Conservation (phyloP, 2,797 vertebrate species). For the Notolepis coatsorum region DNA sequence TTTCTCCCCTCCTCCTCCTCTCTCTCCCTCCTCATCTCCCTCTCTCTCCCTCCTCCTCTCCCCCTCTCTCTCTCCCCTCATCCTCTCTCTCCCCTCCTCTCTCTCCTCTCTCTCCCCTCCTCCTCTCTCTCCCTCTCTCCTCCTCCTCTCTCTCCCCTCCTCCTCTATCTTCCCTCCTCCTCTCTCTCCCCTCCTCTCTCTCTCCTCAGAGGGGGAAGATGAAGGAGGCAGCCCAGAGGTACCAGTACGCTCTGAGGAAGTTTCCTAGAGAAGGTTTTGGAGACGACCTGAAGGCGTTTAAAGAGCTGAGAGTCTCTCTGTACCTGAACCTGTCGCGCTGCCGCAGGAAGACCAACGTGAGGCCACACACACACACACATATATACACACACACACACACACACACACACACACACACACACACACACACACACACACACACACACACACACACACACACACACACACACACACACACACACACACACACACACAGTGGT, state of each 20-base stretch:
- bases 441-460: too few species aligned
- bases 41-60: slow-evolving; percentile 41
- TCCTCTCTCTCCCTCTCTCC: slow-evolving; percentile 10
- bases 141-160: not conserved
- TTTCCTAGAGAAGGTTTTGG: slow-evolving; percentile 98
- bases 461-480: too few species aligned
- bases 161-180: slow-evolving; percentile 38
- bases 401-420: too few species aligned
- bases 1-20: not conserved
- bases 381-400: too few species aligned
- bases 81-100: slow-evolving; percentile 13
- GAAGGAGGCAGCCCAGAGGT: slow-evolving; percentile 98
- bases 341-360: slow-evolving; percentile 98
- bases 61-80: slow-evolving; percentile 70
- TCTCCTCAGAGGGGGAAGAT: slow-evolving; percentile 95
- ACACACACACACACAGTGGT: too few species aligned
- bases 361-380: too few species aligned
- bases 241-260: slow-evolving; percentile 97
- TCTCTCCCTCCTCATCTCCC: slow-evolving; percentile 26
- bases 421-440: too few species aligned
- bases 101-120: too few species aligned
- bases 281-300: slow-evolving; percentile 96
- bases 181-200: slow-evolving; percentile 45
- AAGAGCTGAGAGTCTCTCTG: slow-evolving; percentile 93
- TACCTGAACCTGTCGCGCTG: slow-evolving; percentile 97